A percentile compares a stretch with the other conserved stretches of the same genome.
Conservation (phyloP, 2,888 invertebrate genomes). For the Eupithecia exiguata region DNA sequence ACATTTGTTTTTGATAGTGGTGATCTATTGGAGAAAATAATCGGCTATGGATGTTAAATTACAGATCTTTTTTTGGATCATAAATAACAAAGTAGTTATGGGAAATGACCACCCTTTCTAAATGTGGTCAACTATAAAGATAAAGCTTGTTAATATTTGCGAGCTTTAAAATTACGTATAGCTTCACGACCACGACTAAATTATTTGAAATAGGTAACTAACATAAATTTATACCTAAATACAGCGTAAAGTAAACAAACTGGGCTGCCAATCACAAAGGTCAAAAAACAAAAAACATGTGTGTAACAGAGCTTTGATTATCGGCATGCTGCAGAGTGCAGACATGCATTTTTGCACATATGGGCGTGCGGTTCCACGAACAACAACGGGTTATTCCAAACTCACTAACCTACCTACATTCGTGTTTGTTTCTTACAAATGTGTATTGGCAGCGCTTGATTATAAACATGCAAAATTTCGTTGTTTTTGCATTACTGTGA, state of each 20-base stretch:
- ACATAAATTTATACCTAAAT: background rate
- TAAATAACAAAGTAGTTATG: background rate
- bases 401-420: background rate
- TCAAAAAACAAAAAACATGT: conserved; percentile 37
- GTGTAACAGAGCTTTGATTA: conserved; percentile 27
- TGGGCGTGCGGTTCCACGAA: conserved; percentile 61
- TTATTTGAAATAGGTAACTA: background rate
- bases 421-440: background rate
- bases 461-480: background rate
- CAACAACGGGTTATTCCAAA: conserved; percentile 37
- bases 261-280: conserved; percentile 21
- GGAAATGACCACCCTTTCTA: background rate
- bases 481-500: background rate
- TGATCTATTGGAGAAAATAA: background rate
- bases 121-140: background rate
- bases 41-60: background rate
- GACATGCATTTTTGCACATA: conserved; percentile 42
- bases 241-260: background rate
- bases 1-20: background rate
- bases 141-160: background rate
- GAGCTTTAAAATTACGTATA: background rate
- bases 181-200: background rate
- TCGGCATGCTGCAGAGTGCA: conserved; percentile 16
- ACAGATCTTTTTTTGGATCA: background rate
- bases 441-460: background rate